Percentiles rank a stretch among this genome's conserved stretches.
These are phyloP conservation scores for Dinocampus coccinellae DNA, from an alignment of 2,888 invertebrate species.

Conservation along the genomic window DNA sequence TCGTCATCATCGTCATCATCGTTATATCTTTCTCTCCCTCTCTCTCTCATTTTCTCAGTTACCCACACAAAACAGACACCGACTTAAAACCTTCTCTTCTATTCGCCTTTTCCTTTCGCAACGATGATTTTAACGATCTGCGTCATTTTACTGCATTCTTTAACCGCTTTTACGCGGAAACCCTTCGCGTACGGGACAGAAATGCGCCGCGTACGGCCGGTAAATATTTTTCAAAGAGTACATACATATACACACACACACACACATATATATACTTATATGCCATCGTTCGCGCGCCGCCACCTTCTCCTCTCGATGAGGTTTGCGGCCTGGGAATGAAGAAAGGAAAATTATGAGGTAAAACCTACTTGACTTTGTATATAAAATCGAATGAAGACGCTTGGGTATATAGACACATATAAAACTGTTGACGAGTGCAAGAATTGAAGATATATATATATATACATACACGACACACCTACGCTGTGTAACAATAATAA, in stretches of 20 bases:
- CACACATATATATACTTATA: not conserved
- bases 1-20: not conserved
- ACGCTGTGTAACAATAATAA: slow-evolving; percentile 16
- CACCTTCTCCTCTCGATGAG: slow-evolving; percentile 16
- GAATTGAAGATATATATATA: not conserved
- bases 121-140: slow-evolving; percentile 43
- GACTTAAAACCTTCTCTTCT: not conserved
- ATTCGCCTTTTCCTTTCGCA: slow-evolving; percentile 17
- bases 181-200: slow-evolving; percentile 6
- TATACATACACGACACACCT: not conserved
- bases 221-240: not conserved
- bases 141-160: slow-evolving; percentile 42
- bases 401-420: not conserved
- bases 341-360: slow-evolving; percentile 21
- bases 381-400: not conserved
- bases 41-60: not conserved
- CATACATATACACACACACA: not conserved
- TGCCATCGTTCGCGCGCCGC: not conserved
- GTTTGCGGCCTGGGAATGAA: slow-evolving; percentile 28
- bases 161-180: slow-evolving; percentile 40
- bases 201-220: slow-evolving; percentile 4
- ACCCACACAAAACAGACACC: not conserved
- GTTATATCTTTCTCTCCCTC: slow-evolving; percentile 7
- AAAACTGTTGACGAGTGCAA: not conserved
- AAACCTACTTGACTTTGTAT: slow-evolving; percentile 6